A percentile compares a stretch with the other conserved stretches of the same genome.
These are phyloP conservation scores for Amiota minor DNA, from an alignment of 2,888 invertebrate genomes.

Conservation along the genomic window DNA sequence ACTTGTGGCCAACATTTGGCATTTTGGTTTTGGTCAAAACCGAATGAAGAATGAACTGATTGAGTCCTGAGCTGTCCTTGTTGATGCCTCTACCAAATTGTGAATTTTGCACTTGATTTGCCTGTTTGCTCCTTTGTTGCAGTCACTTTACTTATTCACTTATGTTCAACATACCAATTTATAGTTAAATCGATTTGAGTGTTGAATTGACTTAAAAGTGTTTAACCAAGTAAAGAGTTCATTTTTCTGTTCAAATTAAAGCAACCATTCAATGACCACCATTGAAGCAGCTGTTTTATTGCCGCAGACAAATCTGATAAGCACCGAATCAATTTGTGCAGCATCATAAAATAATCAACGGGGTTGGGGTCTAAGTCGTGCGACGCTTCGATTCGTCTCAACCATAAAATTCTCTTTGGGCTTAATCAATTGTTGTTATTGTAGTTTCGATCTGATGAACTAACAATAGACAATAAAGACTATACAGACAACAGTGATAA, in stretches of 20 bases:
- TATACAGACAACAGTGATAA: not conserved
- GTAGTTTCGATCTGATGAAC: not conserved
- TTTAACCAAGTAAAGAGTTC: no score
- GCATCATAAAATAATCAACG: conserved; percentile 60
- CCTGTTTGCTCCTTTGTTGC: not conserved
- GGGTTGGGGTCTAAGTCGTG: not conserved
- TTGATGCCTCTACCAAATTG: not conserved
- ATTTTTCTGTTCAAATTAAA: not conserved
- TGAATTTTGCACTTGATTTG: not conserved
- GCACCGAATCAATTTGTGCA: conserved; percentile 56
- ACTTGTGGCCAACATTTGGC: conserved; percentile 73
- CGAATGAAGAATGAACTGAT: conserved; percentile 50
- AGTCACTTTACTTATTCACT: not conserved
- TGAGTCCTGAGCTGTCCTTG: conserved; percentile 44
- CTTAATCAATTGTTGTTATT: conserved; percentile 17
- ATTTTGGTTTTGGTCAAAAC: conserved; percentile 57
- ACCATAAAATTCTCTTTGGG: not conserved
- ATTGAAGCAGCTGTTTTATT: no score
- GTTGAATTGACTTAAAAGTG: no score
- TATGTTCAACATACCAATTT: conserved; percentile 15
- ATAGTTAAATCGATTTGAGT: not conserved
- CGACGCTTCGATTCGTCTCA: no score
- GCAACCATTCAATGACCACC: no score
- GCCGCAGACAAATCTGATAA: conserved; percentile 18
- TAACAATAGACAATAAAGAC: not conserved